Conservation (phyloP, 2,888 invertebrate genomes). For the Lobophora halterata region DNA sequence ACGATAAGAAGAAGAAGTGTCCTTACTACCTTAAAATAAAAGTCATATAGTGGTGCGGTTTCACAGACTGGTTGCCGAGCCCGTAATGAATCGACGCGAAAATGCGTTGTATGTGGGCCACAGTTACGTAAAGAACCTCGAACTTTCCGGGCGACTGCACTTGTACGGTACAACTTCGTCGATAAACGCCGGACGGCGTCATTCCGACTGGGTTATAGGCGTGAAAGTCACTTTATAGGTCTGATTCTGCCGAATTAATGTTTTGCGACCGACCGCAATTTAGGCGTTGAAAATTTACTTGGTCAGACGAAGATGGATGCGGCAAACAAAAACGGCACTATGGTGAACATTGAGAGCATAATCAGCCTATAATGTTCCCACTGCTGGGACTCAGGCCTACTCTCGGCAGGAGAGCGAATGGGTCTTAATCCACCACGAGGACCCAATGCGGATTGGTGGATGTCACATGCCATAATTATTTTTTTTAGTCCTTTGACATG, state of each 20-base stretch:
- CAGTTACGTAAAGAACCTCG: conserved; percentile 60
- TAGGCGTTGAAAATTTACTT: conserved; percentile 6
- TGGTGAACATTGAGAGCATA: no score
- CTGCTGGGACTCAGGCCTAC: no score
- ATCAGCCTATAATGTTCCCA: no score
- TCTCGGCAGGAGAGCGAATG: no score
- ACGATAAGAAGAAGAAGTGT: not conserved
- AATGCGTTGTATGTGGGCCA: conserved; percentile 58
- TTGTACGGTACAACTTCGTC: conserved; percentile 64
- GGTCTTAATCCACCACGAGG: no score
- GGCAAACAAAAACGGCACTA: no score
- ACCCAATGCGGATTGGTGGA: no score
- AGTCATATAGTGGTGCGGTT: conserved; percentile 13
- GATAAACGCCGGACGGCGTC: conserved; percentile 60
- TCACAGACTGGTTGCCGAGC: conserved; percentile 37
- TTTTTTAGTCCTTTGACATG: no score
- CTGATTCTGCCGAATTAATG: conserved; percentile 5
- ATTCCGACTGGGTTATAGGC: conserved; percentile 40
- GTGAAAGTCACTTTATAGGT: conserved; percentile 18
- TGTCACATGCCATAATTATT: no score
- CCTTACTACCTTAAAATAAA: conserved; percentile 5
- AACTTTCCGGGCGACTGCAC: conserved; percentile 65
- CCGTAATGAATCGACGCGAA: conserved; percentile 54
- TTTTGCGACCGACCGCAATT: conserved; percentile 6
- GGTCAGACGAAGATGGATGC: conserved; percentile 3